These are phyloP conservation scores for Dipus sagitta DNA, from an alignment of 2,797 vertebrate species.

Conservation along the genomic window DNA sequence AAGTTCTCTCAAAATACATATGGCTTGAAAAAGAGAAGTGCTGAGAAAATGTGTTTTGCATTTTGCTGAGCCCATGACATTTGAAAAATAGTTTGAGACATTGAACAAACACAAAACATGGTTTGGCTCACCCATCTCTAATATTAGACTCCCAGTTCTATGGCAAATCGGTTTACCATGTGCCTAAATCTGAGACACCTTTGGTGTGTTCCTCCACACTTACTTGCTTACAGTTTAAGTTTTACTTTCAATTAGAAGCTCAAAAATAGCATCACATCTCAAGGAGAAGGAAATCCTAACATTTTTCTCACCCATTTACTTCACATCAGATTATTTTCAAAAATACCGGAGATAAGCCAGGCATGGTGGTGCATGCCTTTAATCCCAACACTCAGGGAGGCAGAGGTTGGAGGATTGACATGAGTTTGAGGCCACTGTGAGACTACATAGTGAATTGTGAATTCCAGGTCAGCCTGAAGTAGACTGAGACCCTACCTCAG, in stretches of 20 bases:
- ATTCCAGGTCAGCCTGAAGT: no score
- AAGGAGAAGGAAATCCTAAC: conserved; percentile 76
- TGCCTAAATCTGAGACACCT: conserved; percentile 52
- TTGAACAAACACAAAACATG: conserved; percentile 70
- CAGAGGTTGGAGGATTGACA: no score
- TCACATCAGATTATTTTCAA: conserved; percentile 61
- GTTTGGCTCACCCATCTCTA: conserved; percentile 55
- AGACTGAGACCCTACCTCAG: no score
- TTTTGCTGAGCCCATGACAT: conserved; percentile 83
- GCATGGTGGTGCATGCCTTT: no score
- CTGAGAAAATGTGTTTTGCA: conserved; percentile 84
- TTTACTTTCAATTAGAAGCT: conserved; percentile 66
- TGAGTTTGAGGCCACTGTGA: no score
- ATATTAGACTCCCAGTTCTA: conserved; percentile 55
- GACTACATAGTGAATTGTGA: no score
- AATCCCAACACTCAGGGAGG: no score
- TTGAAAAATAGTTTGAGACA: conserved; percentile 79
- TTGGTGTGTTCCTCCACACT: conserved; percentile 22
- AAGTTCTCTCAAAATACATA: conserved; percentile 78
- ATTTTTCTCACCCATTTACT: conserved; percentile 61
- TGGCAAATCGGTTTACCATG: conserved; percentile 57
- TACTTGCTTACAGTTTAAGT: conserved; percentile 66
- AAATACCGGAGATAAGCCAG: conserved; percentile 4
- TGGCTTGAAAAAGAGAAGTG: conserved; percentile 79
- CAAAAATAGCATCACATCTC: conserved; percentile 76